Percentiles rank a stretch among this genome's conserved stretches.
Evolutionary conservation across 2,797 vertebrate genomes (phyloP).

Genomic region (Acestrorhynchus altus): DNA sequence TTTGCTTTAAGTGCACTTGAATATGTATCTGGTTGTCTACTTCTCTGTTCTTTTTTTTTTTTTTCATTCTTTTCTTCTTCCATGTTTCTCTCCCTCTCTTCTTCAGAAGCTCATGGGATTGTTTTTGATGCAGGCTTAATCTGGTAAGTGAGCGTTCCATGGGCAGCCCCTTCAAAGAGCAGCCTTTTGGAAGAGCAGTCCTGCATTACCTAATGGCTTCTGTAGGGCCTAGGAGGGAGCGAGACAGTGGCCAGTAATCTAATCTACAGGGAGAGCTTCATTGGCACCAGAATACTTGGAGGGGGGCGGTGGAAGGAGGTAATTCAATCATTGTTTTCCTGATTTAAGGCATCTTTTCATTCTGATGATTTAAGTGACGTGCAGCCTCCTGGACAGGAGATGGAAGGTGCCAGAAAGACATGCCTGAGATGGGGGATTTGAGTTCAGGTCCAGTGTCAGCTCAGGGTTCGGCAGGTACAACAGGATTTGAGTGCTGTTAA

Average conservation of each 20-base stretch:
- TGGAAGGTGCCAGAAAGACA: conserved; percentile 25
- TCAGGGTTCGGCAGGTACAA: conserved; percentile 19
- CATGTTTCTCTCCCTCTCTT: background rate
- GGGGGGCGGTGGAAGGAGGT: conserved; percentile 38
- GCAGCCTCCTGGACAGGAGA: conserved; percentile 44
- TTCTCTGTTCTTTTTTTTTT: background rate
- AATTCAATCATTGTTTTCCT: conserved; percentile 74
- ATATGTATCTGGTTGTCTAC: background rate
- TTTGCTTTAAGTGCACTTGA: conserved; percentile 1
- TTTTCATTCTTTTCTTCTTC: background rate
- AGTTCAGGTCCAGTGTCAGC: conserved; percentile 20
- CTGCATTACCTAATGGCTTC: conserved; percentile 55
- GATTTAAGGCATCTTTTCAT: conserved; percentile 75
- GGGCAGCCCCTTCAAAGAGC: conserved; percentile 43
- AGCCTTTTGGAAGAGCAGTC: conserved; percentile 34
- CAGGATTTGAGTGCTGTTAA: conserved; percentile 25
- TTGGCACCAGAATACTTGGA: conserved; percentile 37
- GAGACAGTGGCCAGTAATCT: conserved; percentile 67
- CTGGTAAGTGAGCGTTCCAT: conserved; percentile 46
- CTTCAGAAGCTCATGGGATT: conserved; percentile 9
- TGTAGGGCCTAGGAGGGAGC: conserved; percentile 29
- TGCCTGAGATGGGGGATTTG: background rate
- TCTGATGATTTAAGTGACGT: conserved; percentile 71
- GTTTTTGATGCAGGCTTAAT: conserved; percentile 45
- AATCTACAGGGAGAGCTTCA: conserved; percentile 72